phyloP scores from a whole-genome alignment of 2,113 vertebrate species.

The Megaceryle maxima region DNA sequence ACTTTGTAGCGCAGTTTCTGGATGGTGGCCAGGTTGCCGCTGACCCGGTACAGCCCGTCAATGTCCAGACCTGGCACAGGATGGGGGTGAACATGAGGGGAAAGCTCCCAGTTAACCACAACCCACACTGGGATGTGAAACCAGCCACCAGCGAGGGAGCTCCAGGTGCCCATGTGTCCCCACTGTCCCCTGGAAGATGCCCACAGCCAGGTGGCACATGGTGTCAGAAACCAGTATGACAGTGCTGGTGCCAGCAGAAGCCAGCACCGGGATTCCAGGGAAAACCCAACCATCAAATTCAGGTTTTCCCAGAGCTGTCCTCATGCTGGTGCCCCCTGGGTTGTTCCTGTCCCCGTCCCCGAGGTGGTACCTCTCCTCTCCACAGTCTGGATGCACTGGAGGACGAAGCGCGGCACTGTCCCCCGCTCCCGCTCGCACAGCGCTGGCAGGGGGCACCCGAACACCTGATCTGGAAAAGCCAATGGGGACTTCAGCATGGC shows the following conservation, averaged over 20 bases:
- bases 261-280: background rate
- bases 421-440: constrained; percentile 85
- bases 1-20: constrained; percentile 94
- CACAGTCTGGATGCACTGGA: constrained; percentile 84
- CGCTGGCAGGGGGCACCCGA: constrained; percentile 83
- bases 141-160: background rate
- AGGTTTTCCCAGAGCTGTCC: background rate
- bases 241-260: fast-evolving
- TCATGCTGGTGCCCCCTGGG: fast-evolving
- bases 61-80: constrained; percentile 84
- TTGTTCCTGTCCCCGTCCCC: fast-evolving
- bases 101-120: background rate
- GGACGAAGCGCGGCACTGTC: constrained; percentile 85
- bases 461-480: constrained; percentile 86
- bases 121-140: background rate
- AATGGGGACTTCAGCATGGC: fast-evolving
- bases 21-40: constrained; percentile 92
- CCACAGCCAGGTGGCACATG: background rate
- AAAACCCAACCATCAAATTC: fast-evolving
- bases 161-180: fast-evolving
- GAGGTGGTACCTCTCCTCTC: constrained; percentile 83
- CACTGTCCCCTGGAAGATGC: background rate
- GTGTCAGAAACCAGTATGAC: fast-evolving
- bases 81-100: background rate
- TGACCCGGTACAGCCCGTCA: constrained; percentile 92